A percentile compares a stretch with the other conserved stretches of the same genome.
These are phyloP conservation scores for Syngnathus typhle DNA, from an alignment of 2,113 vertebrate genomes.

Conservation along the genomic window DNA sequence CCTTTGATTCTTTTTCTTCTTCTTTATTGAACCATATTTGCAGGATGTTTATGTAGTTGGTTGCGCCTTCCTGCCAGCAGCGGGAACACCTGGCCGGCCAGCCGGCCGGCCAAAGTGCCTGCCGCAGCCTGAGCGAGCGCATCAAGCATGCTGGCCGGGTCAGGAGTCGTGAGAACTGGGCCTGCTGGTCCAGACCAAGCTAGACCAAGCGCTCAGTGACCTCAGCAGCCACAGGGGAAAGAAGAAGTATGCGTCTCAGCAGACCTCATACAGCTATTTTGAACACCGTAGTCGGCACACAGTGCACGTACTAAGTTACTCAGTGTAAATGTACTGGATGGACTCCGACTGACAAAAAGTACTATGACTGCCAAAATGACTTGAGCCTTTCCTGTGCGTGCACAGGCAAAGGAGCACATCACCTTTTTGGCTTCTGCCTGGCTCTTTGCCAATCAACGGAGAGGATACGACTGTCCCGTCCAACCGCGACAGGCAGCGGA, in stretches of 20 bases:
- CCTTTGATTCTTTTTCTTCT: no score
- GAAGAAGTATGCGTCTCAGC: constrained; percentile 37
- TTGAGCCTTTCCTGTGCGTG: neutral
- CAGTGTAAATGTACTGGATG: no score
- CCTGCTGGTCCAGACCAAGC: constrained; percentile 33
- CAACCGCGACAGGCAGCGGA: constrained; percentile 27
- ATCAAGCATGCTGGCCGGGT: constrained; percentile 45
- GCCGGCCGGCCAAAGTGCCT: neutral
- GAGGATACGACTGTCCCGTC: constrained; percentile 28
- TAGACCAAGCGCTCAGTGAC: constrained; percentile 13
- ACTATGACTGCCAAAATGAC: no score
- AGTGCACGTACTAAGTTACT: no score
- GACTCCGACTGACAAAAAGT: no score
- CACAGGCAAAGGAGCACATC: constrained; percentile 28
- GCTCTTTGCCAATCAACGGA: constrained; percentile 28
- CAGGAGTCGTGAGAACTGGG: constrained; percentile 50
- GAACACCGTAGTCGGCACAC: constrained; percentile 22
- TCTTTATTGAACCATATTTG: no score
- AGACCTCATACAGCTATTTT: constrained; percentile 40
- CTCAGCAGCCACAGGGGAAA: constrained; percentile 32
- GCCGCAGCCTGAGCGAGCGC: constrained; percentile 28
- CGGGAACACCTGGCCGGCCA: constrained; percentile 16
- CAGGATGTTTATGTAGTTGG: no score
- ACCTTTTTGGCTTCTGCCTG: constrained; percentile 5
- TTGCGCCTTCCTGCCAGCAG: constrained; percentile 30